These are phyloP conservation scores for Cynopterus sphinx DNA, from an alignment of 2,797 vertebrate genomes.

Conservation along the genomic window DNA sequence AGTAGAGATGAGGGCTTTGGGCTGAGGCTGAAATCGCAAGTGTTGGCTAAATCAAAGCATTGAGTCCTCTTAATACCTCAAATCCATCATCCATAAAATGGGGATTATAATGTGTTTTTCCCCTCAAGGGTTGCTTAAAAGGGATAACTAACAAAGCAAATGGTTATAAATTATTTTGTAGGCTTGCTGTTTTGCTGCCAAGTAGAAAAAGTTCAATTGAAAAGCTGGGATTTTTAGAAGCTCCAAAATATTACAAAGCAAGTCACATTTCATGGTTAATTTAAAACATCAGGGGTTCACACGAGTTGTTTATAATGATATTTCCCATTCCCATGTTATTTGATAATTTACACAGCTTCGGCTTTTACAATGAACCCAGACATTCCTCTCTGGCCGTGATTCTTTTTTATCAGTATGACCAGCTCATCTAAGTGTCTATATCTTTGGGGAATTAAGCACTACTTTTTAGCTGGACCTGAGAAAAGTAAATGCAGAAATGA, in stretches of 20 bases:
- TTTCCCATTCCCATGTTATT: slow-evolving; percentile 56
- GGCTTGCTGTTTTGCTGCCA: slow-evolving; percentile 1
- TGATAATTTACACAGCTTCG: slow-evolving; percentile 49
- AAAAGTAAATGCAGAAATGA: slow-evolving; percentile 61
- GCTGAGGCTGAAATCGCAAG: slow-evolving; percentile 33
- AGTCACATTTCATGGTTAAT: slow-evolving; percentile 73
- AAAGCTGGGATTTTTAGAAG: slow-evolving; percentile 55
- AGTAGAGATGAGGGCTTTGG: neutral
- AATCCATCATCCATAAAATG: slow-evolving; percentile 59
- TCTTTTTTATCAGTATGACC: slow-evolving; percentile 54
- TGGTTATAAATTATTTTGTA: slow-evolving; percentile 59
- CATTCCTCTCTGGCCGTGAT: neutral
- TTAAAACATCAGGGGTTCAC: slow-evolving; percentile 69
- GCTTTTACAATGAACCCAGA: neutral
- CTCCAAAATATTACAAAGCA: slow-evolving; percentile 63
- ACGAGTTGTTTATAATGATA: slow-evolving; percentile 69
- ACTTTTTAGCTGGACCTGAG: slow-evolving; percentile 58
- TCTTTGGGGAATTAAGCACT: slow-evolving; percentile 58
- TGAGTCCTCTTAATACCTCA: slow-evolving; percentile 41
- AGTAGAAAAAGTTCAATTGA: slow-evolving; percentile 52
- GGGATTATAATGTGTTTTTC: slow-evolving; percentile 47
- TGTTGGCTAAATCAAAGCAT: neutral
- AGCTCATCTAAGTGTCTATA: slow-evolving; percentile 42
- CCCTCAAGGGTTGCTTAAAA: neutral
- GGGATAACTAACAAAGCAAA: slow-evolving; percentile 54